Percentiles rank a stretch among this genome's conserved stretches.
Conservation (phyloP, 1,140 invertebrate species). For the Medauroidea extradentata region DNA sequence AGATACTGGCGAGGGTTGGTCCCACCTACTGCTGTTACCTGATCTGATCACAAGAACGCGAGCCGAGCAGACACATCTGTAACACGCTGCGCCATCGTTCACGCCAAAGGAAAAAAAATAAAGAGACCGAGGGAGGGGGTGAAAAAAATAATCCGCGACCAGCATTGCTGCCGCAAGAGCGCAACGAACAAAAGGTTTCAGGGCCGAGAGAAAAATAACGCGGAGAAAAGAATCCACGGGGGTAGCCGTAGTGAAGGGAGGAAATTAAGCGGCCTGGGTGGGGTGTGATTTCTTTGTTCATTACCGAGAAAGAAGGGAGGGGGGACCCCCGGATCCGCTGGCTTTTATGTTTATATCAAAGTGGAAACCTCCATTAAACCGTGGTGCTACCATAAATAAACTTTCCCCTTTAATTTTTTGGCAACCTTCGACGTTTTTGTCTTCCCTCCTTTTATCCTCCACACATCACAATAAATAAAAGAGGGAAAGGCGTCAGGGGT, state of each 20-base stretch:
- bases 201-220: too few species aligned
- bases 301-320: neutral
- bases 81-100: too few species aligned
- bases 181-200: too few species aligned
- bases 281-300: slow-evolving; percentile 7
- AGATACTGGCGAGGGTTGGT: too few species aligned
- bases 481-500: neutral
- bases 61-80: too few species aligned
- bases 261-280: slow-evolving; percentile 1
- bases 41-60: too few species aligned
- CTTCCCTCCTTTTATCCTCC: neutral
- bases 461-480: neutral
- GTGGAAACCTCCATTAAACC: slow-evolving; percentile 9
- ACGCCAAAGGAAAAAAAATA: too few species aligned
- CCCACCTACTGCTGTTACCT: too few species aligned
- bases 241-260: neutral
- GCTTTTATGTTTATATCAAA: slow-evolving; percentile 9
- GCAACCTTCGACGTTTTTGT: slow-evolving; percentile 2
- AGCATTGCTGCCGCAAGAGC: too few species aligned
- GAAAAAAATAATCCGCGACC: too few species aligned
- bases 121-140: too few species aligned
- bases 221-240: neutral
- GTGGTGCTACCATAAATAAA: slow-evolving; percentile 7
- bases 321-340: neutral
- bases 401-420: slow-evolving; percentile 10